phyloP scores from a whole-genome alignment of 1,140 invertebrate species.

The Platyura marginata region DNA sequence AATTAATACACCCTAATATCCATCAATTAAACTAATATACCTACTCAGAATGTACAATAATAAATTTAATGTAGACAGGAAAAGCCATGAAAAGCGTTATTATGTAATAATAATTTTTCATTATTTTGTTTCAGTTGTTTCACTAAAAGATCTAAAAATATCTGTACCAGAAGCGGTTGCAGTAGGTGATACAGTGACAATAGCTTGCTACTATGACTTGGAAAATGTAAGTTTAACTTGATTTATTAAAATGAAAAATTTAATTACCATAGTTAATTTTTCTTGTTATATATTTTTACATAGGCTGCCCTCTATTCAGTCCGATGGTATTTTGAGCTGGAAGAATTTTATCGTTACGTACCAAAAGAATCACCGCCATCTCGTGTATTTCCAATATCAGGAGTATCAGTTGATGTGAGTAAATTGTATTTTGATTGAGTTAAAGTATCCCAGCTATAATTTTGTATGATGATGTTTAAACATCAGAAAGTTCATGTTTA shows the following conservation, averaged over 20 bases:
- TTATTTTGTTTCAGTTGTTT: constrained; percentile 6
- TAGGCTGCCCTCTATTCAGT: constrained; percentile 49
- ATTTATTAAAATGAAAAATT: background rate
- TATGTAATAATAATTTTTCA: background rate
- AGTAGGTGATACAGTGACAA: constrained; percentile 39
- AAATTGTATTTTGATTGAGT: constrained; percentile 3
- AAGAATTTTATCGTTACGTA: constrained; percentile 58
- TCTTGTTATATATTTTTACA: background rate
- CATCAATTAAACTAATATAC: no score
- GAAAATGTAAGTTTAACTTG: constrained; percentile 23
- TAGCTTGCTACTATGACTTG: constrained; percentile 53
- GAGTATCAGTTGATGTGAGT: constrained; percentile 60
- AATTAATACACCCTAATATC: no score
- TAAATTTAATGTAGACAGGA: no score
- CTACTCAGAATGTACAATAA: no score
- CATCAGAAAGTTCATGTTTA: background rate
- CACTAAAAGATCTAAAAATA: constrained; percentile 43
- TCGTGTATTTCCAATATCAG: constrained; percentile 39
- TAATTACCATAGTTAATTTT: background rate
- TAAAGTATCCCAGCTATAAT: no score
- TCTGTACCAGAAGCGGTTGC: constrained; percentile 41
- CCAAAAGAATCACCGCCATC: constrained; percentile 46
- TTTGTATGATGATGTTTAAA: background rate
- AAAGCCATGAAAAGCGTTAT: background rate
- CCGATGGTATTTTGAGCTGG: constrained; percentile 55